A percentile compares a stretch with the other conserved stretches of the same genome.
Evolutionary conservation across 2,113 vertebrate species (phyloP).

Genomic region (Saccopteryx leptura): DNA sequence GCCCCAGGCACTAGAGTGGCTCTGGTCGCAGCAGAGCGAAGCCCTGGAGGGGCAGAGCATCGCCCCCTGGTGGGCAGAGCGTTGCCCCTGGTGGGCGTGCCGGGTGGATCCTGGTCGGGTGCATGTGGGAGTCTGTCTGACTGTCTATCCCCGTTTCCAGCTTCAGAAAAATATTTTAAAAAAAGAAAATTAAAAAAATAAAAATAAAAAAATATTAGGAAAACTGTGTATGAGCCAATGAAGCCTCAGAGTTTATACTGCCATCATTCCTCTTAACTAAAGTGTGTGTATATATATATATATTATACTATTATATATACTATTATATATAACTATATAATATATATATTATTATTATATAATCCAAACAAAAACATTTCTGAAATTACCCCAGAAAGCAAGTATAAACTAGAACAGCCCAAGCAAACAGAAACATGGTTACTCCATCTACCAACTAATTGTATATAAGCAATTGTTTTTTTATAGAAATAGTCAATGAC

Average conservation of each 20-base stretch:
- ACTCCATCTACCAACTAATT: neutral
- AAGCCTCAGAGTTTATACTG: neutral
- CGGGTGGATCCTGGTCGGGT: no score
- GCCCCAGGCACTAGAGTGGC: no score
- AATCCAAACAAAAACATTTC: neutral
- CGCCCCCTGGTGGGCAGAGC: no score
- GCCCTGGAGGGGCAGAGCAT: no score
- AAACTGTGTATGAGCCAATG: neutral
- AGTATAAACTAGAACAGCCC: neutral
- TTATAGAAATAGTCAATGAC: constrained; percentile 29
- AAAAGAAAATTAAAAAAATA: neutral
- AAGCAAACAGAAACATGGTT: neutral
- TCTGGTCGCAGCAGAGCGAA: no score
- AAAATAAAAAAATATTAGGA: neutral
- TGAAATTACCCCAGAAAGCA: neutral
- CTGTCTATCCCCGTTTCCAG: no score
- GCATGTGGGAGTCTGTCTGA: no score
- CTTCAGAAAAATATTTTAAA: no score
- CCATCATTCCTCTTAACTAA: neutral
- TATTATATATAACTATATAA: neutral
- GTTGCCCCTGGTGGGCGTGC: no score
- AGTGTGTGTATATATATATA: neutral
- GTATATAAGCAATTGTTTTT: neutral
- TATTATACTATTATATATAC: neutral
- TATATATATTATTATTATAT: neutral